Conservation (phyloP, 1,140 invertebrate species). For the Stenopsyche tienmushanensis region DNA sequence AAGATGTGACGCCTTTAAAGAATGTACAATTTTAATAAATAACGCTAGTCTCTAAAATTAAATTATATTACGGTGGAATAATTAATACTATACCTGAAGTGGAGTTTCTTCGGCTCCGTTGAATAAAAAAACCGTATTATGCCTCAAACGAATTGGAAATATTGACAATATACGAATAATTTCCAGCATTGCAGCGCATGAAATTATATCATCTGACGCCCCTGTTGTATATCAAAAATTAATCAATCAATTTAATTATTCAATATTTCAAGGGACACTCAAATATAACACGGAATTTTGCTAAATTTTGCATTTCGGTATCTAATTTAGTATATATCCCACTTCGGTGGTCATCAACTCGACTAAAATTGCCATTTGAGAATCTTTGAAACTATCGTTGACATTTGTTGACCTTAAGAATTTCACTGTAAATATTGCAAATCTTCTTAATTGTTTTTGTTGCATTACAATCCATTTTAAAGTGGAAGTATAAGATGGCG, state of each 20-base stretch:
- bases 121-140: slow-evolving; percentile 73
- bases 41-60: background rate
- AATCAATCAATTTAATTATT: background rate
- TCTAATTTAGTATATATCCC: too few relatives aligned
- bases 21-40: background rate
- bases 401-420: too few relatives aligned
- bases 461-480: too few relatives aligned
- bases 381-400: too few relatives aligned
- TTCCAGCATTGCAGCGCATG: slow-evolving; percentile 76
- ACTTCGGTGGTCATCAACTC: too few relatives aligned
- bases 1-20: slow-evolving; percentile 67
- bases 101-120: slow-evolving; percentile 78
- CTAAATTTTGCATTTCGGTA: too few relatives aligned
- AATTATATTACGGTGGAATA: background rate
- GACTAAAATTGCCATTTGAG: too few relatives aligned
- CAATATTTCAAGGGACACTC: too few relatives aligned
- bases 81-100: slow-evolving; percentile 53
- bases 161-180: slow-evolving; percentile 64
- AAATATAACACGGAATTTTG: too few relatives aligned
- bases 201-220: slow-evolving; percentile 74
- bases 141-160: slow-evolving; percentile 53
- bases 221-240: slow-evolving; percentile 52
- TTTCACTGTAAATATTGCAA: too few relatives aligned
- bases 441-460: too few relatives aligned
- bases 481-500: too few relatives aligned